A percentile compares a stretch with the other conserved stretches of the same genome.
These are phyloP conservation scores for Tinamus major DNA, from an alignment of 2,797 vertebrate species.

Conservation along the genomic window DNA sequence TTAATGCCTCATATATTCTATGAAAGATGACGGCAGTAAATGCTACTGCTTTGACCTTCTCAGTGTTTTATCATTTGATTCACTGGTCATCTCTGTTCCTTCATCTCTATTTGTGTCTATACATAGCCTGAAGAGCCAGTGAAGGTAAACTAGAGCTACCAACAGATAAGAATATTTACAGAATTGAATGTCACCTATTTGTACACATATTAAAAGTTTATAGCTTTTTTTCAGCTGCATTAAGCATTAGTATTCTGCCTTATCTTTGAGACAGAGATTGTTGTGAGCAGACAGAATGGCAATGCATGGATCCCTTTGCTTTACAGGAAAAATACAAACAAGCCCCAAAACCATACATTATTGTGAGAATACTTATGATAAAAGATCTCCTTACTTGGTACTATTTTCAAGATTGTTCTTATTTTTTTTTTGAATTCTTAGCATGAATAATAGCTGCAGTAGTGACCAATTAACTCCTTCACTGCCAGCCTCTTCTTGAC, in stretches of 20 bases:
- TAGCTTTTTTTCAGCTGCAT: constrained; percentile 1
- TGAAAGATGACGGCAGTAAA: constrained; percentile 72
- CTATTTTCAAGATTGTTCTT: neutral
- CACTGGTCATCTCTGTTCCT: neutral
- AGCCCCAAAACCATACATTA: rapidly evolving
- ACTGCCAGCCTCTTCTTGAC: neutral
- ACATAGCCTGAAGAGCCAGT: neutral
- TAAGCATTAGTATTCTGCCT: constrained; percentile 1
- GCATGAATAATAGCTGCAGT: neutral
- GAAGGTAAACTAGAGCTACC: neutral
- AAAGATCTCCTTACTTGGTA: neutral
- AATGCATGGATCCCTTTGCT: neutral
- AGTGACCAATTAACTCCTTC: neutral
- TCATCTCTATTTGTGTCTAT: constrained; percentile 7
- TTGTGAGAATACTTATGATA: neutral
- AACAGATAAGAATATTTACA: constrained; percentile 42
- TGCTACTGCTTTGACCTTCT: constrained; percentile 67
- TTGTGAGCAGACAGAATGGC: neutral
- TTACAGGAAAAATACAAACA: neutral
- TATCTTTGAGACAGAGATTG: neutral
- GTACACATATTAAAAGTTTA: constrained; percentile 18
- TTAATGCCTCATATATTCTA: constrained; percentile 70
- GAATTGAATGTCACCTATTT: neutral
- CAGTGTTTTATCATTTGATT: constrained; percentile 61
- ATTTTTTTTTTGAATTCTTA: neutral